Evolutionary conservation across 2,888 invertebrate genomes (phyloP), one percentile per base, ranked within the genome.

Genomic region (Caenorhabditis angaria): DNA sequence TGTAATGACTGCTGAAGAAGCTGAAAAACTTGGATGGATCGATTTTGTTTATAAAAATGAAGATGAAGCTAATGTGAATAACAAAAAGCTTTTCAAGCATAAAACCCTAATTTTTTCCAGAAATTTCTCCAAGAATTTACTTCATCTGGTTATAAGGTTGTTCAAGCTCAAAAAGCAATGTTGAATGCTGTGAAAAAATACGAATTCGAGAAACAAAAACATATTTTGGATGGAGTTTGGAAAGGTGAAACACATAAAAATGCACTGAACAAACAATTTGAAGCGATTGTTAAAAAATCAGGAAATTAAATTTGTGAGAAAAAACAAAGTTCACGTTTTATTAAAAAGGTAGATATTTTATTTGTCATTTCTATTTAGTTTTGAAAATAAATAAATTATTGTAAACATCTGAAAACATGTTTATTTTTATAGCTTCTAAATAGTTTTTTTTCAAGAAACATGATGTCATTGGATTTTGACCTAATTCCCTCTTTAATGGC

Each of bases 1-100:
- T 60, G 62, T 75, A 25, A 69, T 75, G 67, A 61, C 41, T 12
- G 70, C 74, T 14, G 41, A 64, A 4, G 77, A 77, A 25, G 77
- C 77, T n/a, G 64, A 66, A 25, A 27, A 54, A 12, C n/a, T 56
- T 29, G 73, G 79, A 48, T 80, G 61, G 47, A 61, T 80, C 25
- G 71, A 76, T 61, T 72, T 54, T 32, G 68, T 80, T 14, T 77
- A 66, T 53, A 65, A 69, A 18, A 63, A 54, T 8, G 73, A 75
- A 12, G 75, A 77, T 25, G 73, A 70, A 22, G 76, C 79, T 2
- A 71, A 79, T 65, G 77, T 74, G n/a, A n/a, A n/a, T n/a, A n/a
- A n/a, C n/a, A n/a, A n/a, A n/a, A n/a, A n/a, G n/a, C n/a, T n/a
- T n/a, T n/a, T n/a, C n/a, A n/a, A n/a, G n/a, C n/a, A n/a, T n/a